Conservation (phyloP, 2,888 invertebrate genomes). For the Mantis religiosa region DNA sequence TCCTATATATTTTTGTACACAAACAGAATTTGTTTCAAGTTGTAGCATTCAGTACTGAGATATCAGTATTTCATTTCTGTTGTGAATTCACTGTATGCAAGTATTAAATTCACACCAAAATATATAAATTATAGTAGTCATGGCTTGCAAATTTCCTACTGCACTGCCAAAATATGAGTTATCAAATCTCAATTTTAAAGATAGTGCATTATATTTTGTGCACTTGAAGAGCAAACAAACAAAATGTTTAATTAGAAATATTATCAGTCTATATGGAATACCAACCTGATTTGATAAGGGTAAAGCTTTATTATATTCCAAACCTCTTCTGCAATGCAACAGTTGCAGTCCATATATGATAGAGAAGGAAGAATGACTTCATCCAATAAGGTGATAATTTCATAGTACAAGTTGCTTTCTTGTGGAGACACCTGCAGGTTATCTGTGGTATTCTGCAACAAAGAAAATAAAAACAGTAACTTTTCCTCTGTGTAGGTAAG, state of each 20-base stretch:
- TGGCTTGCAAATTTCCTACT: not conserved
- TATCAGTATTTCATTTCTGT: not conserved
- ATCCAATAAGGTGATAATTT: conserved; percentile 81
- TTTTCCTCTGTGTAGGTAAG: no score
- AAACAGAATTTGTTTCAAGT: no score
- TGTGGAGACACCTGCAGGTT: conserved; percentile 41
- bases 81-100: not conserved
- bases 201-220: not conserved
- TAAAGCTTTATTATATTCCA: conserved; percentile 85
- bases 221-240: not conserved
- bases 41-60: not conserved
- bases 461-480: not conserved
- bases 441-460: conserved; percentile 24
- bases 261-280: not conserved
- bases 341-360: conserved; percentile 89
- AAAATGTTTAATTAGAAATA: not conserved
- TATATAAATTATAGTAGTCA: not conserved
- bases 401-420: conserved; percentile 66
- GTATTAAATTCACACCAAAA: not conserved
- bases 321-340: conserved; percentile 93
- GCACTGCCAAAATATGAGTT: not conserved
- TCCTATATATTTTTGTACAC: no score
- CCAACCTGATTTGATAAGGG: conserved; percentile 74
- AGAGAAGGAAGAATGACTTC: conserved; percentile 85
- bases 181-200: not conserved